Base-by-base conservation (phyloP, 2,113 vertebrate species). In the Nannospalax galili region DNA sequence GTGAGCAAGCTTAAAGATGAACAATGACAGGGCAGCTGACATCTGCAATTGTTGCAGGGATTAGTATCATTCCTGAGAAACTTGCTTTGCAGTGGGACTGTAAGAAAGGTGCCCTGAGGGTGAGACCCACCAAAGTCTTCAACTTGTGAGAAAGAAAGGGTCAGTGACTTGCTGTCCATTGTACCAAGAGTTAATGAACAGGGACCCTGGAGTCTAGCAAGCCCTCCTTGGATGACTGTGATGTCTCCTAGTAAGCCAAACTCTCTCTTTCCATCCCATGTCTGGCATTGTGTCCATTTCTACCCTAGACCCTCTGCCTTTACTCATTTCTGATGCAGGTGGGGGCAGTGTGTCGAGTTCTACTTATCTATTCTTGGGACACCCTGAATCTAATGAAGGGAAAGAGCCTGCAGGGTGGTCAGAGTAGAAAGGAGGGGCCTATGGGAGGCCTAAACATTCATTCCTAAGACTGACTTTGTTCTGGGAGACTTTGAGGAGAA, bases 401-500 rank as follows among this genome's bases (percentile, higher is more conserved):
- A 73, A 90, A 82, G 45, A 40, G 7, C 16, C 5, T 72, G 62
- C 42, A 30, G 5, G 40, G 58, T 1, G 4, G 16, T 15, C 1
- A 3, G 10, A 22, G 14, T 65, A 67, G 8, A 73, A 72, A 69
- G 17, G 4, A 58, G 48, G 32, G 52, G 11, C 35, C n/a, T 45
- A 0, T 1, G 58, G n/a, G 20, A 82, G 19, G 4, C 19, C 32
- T 32, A n/a, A 32, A 24, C 45, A 28, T 62, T 28, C 22, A 78
- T 84, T 67, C 19, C 35, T 81, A 56, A 89, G 37, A 75, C 74
- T 52, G 12, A 64, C 69, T 42, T 72, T 69, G 7, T 74, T 94
- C 52, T 52, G 85, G 40, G 58, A 91, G 90, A 93, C 40, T 70
- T 82, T 65, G 60, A 90, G 80, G 75, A 93, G 69, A 56, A 69